Base-by-base conservation (phyloP, 1,140 invertebrate species). In the Listronotus bonariensis region DNA sequence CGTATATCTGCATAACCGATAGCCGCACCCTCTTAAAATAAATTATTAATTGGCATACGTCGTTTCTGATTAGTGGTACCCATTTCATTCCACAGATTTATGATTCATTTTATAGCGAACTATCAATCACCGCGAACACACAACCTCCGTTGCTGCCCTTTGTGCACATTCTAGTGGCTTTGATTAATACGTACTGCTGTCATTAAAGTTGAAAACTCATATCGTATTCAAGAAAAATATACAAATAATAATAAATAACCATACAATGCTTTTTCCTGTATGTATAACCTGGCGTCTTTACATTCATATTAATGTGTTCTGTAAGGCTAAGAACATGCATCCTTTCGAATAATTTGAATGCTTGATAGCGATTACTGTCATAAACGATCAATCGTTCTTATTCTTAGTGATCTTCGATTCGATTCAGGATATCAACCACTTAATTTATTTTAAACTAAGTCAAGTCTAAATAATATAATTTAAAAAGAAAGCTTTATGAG, bases 21-120 rank as follows among this genome's bases (percentile, higher is more conserved):
- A 31, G 65, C 65, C 60, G 65, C 65, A 56, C 65, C 63, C 55
- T 59, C 57, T 60, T 61, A 36, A 67, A 60, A 67, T 67, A 67
- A 67, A 67, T 67, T 67, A 67, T 67, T 67, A 67, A 67, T 67
- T 67, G 58, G 57, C 65, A 61, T 61, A 61, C 65, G 65, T 65
- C 63, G 41, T 58, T 15, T 42, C 54, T 57, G 63, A 65, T 65
- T 59, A 65, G 54, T 56, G 54, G 61, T 64, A 54, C 64, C 49
- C 53, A 45, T 56, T 56, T 38, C 32, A 41, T 40, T 40, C 49
- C 14, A 15, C 57, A 67, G 65, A 67, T 67, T 67, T 67, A 67
- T 67, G 65, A 61, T 67, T 67, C 65, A 61, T 61, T 59, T 67
- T 67, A 54, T 38, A 42, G 32, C 57, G 40, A 54, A 61, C 65